phyloP scores from a whole-genome alignment of 1,140 invertebrate species.

The Diorhabda carinulata region DNA sequence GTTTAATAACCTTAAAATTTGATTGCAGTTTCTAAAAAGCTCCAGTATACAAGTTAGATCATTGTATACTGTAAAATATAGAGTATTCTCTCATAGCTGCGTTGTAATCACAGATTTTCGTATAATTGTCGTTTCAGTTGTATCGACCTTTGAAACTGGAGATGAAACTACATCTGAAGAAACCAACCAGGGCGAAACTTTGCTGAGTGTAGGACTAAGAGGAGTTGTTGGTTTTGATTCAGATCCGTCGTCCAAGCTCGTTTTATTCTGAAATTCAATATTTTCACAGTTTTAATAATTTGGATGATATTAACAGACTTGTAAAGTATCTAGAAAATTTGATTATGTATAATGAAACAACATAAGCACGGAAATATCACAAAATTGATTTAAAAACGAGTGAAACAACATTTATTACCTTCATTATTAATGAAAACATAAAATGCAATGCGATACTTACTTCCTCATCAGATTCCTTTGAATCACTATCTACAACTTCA shows the following conservation, averaged over 20 bases:
- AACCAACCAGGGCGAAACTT: conserved; percentile 73
- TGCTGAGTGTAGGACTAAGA: conserved; percentile 52
- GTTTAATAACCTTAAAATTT: neutral
- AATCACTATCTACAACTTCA: conserved; percentile 23
- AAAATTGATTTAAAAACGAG: conserved; percentile 1
- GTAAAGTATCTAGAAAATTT: no score
- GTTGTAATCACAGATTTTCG: conserved; percentile 82
- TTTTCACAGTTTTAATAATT: no score
- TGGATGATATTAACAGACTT: no score
- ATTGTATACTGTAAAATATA: conserved; percentile 2
- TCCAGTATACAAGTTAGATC: neutral
- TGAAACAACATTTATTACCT: neutral
- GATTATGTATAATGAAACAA: no score
- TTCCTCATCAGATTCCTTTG: conserved; percentile 17
- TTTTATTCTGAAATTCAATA: conserved; percentile 12
- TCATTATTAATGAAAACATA: conserved; percentile 10
- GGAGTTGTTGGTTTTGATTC: conserved; percentile 34
- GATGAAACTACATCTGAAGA: conserved; percentile 58
- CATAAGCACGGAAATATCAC: neutral
- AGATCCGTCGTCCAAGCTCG: conserved; percentile 10
- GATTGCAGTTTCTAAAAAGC: neutral
- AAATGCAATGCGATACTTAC: conserved; percentile 14
- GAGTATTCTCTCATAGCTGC: conserved; percentile 55
- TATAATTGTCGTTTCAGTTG: conserved; percentile 66
- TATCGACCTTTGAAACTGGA: conserved; percentile 59